Percentiles rank a stretch among this genome's conserved stretches.
These are phyloP conservation scores for Enteromius anoplus DNA, from an alignment of 2,797 vertebrate species.

Conservation along the genomic window DNA sequence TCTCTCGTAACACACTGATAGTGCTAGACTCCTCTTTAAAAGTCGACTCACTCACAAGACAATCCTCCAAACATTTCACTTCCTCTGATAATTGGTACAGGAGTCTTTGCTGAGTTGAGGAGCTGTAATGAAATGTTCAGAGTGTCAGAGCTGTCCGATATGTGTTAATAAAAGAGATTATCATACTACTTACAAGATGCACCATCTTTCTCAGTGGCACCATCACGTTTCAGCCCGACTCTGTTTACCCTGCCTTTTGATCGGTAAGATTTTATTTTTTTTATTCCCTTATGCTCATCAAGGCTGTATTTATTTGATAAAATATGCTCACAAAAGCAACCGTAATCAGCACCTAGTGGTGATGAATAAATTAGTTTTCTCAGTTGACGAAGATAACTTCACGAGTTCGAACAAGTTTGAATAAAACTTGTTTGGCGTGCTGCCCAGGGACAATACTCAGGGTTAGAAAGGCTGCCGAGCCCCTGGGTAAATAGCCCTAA, in stretches of 20 bases:
- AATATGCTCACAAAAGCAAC: no score
- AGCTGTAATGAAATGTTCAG: constrained; percentile 48
- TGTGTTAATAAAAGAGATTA: background rate
- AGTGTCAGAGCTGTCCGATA: constrained; percentile 41
- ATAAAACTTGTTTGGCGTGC: no score
- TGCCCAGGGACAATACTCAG: no score
- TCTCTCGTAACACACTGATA: constrained; percentile 58
- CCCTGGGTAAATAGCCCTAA: no score
- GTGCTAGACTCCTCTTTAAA: constrained; percentile 38
- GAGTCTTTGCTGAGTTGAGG: constrained; percentile 40
- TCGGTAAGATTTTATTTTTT: background rate
- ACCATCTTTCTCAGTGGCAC: background rate
- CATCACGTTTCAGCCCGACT: background rate
- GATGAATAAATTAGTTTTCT: no score
- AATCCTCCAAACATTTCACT: constrained; percentile 43
- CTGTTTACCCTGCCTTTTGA: background rate
- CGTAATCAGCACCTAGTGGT: no score
- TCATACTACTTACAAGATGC: background rate
- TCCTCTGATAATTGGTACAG: constrained; percentile 45
- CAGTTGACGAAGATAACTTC: no score
- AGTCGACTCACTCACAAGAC: constrained; percentile 17
- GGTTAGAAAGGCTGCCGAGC: no score
- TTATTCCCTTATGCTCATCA: background rate
- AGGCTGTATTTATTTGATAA: background rate
- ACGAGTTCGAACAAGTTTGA: no score